Evolutionary conservation across 2,113 vertebrate genomes (phyloP), one percentile per base, ranked within the genome.

Genomic region (Larimichthys crocea): DNA sequence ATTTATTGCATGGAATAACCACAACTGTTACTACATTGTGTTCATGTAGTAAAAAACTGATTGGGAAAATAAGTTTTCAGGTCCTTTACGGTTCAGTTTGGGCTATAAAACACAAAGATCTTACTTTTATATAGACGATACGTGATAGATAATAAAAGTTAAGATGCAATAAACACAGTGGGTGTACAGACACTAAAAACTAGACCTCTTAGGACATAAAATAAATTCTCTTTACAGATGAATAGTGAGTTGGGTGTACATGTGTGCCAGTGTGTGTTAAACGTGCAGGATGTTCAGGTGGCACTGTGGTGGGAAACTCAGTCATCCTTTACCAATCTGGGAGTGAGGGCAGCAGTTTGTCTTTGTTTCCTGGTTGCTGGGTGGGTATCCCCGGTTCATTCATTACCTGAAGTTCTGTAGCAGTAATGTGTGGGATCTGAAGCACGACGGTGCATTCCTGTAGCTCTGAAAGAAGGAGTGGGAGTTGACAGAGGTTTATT

Each of bases 221-320:
- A 22, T 35, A 78, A 61, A 68, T 57, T 26, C 48, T 4, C 22
- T 10, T 35, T 7, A 57, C 56, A 70, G 52, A 83, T 74, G 77
- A 88, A 64, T 48, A 29, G 29, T 11, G 3, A 50, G 67, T 22
- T 59, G 56, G 59, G 73, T 72, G 65, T 69, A 79, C 60, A 71
- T n/a, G 8, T 31, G 49, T 67, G 55, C 48, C n/a, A 56, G 17
- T 46, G 61, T 67, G 80, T 52, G 68, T 83, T 79, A 35, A 73
- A 55, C 20, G 10, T 83, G 31, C 44, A 24, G 26, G 53, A 20
- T 2, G 40, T 49, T 64, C 69, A 83, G 76, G 83, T 77, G 63
- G 63, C 78, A 74, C 10, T 2, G 46, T 63, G 73, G 80, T 89
- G 92, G 90, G 92, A 94, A 94, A 92, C 72, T 87, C 91, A 88